Percentiles rank a stretch among this genome's conserved stretches.
These are phyloP conservation scores for Colistium nudipinnis DNA, from an alignment of 2,113 vertebrate genomes.

Conservation along the genomic window DNA sequence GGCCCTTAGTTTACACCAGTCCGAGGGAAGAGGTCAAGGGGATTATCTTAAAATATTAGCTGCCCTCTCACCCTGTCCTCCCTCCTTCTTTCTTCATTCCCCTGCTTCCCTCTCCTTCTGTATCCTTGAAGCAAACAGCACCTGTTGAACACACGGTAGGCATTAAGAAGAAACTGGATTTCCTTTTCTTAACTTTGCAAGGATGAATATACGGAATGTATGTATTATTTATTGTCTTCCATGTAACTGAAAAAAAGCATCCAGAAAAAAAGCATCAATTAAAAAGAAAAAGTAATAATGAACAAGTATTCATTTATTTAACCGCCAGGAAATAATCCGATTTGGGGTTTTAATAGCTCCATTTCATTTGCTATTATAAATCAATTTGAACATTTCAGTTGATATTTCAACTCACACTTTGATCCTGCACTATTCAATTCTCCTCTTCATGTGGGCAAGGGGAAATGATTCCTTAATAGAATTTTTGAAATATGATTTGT, in stretches of 20 bases:
- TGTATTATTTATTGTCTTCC: not conserved
- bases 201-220: not conserved
- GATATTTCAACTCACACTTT: slow-evolving; percentile 4
- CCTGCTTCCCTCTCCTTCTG: not conserved
- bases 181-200: slow-evolving; percentile 19
- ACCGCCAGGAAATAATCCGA: too few species aligned
- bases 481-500: too few species aligned
- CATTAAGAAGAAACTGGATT: not conserved
- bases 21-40: slow-evolving; percentile 67
- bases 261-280: too few species aligned
- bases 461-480: too few species aligned
- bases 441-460: not conserved
- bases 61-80: slow-evolving; percentile 50
- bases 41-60: slow-evolving; percentile 78
- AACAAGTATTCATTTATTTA: too few species aligned
- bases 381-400: not conserved
- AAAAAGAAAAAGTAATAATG: too few species aligned
- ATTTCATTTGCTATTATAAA: not conserved
- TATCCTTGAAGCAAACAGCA: slow-evolving; percentile 38
- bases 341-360: not conserved
- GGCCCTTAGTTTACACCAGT: slow-evolving; percentile 52
- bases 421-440: too few species aligned
- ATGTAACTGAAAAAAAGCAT: too few species aligned
- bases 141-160: slow-evolving; percentile 50
- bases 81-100: slow-evolving; percentile 23